These are phyloP conservation scores for Latrodectus geometricus DNA, from an alignment of 1,140 invertebrate species.

Conservation along the genomic window DNA sequence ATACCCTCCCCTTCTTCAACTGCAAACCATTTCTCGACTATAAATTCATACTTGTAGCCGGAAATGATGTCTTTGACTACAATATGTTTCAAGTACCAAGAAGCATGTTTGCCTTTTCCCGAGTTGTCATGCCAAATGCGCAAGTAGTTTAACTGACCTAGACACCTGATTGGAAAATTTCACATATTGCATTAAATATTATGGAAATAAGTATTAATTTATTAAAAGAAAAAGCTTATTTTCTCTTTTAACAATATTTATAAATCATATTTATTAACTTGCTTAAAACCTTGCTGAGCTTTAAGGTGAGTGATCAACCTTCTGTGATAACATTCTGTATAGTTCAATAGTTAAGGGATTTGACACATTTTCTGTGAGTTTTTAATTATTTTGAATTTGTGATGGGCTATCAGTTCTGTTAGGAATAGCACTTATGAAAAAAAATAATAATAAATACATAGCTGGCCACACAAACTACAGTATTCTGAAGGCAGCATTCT, in stretches of 20 bases:
- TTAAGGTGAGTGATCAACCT: too few relatives aligned
- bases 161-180: conserved; percentile 66
- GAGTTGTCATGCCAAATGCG: conserved; percentile 75
- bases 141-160: conserved; percentile 72
- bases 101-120: conserved; percentile 71
- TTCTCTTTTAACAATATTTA: neutral
- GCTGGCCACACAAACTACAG: too few relatives aligned
- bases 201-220: neutral
- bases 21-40: conserved; percentile 73
- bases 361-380: too few relatives aligned
- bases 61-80: conserved; percentile 73
- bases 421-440: too few relatives aligned
- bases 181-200: neutral
- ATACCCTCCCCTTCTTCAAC: conserved; percentile 74
- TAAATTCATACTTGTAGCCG: conserved; percentile 72
- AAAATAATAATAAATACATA: too few relatives aligned
- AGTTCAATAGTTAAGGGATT: too few relatives aligned
- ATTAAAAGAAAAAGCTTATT: neutral
- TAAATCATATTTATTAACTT: too few relatives aligned
- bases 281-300: too few relatives aligned
- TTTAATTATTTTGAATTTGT: too few relatives aligned
- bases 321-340: too few relatives aligned
- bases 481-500: too few relatives aligned
- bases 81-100: conserved; percentile 73
- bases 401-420: too few relatives aligned